Evolutionary conservation across 2,113 vertebrate species (phyloP).

Genomic region (Atractosteus spatula): DNA sequence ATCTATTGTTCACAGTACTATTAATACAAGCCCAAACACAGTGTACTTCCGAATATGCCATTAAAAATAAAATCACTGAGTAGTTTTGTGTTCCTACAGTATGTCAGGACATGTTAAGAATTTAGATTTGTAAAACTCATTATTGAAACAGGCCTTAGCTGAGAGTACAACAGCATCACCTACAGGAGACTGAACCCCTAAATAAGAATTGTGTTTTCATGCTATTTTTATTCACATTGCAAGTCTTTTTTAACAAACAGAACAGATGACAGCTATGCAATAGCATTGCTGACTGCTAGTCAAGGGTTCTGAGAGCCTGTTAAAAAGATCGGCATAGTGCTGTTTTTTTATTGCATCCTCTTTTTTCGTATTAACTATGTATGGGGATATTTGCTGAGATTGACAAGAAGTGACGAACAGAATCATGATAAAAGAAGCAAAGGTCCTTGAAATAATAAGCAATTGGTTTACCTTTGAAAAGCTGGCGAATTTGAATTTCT

Average conservation of each 20-base stretch:
- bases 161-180: slow-evolving; percentile 41
- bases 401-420: neutral
- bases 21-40: too few species aligned
- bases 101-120: slow-evolving; percentile 20
- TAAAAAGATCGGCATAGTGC: slow-evolving; percentile 8
- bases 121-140: neutral
- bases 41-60: too few species aligned
- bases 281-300: slow-evolving; percentile 16
- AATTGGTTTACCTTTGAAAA: too few species aligned
- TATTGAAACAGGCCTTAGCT: slow-evolving; percentile 20
- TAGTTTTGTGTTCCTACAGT: slow-evolving; percentile 16
- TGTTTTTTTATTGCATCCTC: slow-evolving; percentile 1
- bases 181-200: slow-evolving; percentile 28
- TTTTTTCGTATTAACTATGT: slow-evolving; percentile 9
- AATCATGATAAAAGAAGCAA: slow-evolving; percentile 5
- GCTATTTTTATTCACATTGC: too few species aligned
- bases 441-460: neutral
- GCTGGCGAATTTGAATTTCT: too few species aligned
- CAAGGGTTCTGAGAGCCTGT: slow-evolving; percentile 9
- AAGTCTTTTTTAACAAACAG: too few species aligned
- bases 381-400: slow-evolving; percentile 2
- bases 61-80: slow-evolving; percentile 13
- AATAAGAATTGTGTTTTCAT: neutral
- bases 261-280: slow-evolving; percentile 13
- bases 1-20: too few species aligned